Evolutionary conservation across 2,113 vertebrate genomes (phyloP).

Genomic region (Marmota flaviventris): DNA sequence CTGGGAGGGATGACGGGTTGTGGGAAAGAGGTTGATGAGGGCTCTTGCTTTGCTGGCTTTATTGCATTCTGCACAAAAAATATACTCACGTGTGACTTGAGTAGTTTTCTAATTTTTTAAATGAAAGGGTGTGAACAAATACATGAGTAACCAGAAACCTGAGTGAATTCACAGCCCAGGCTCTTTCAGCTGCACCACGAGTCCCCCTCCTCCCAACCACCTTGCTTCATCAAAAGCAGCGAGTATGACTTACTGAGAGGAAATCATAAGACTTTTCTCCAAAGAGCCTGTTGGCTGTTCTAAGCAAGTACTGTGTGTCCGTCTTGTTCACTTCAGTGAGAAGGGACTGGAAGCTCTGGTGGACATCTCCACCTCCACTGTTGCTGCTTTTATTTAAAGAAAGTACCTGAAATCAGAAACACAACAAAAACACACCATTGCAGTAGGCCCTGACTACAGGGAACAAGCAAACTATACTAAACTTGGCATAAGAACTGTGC

Average conservation of each 20-base stretch:
- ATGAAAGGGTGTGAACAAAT: neutral
- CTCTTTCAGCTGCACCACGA: fast-evolving
- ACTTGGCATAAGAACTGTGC: neutral
- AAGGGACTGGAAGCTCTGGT: slow-evolving; percentile 89
- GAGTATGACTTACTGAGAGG: slow-evolving; percentile 88
- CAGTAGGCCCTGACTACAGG: neutral
- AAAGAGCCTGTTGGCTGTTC: slow-evolving; percentile 93
- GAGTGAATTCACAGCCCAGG: too few species aligned
- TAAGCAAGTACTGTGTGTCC: slow-evolving; percentile 89
- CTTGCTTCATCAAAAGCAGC: neutral
- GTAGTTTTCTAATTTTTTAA: neutral
- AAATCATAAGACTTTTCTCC: slow-evolving; percentile 91
- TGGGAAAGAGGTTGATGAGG: neutral
- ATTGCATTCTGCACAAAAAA: neutral
- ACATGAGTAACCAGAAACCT: neutral
- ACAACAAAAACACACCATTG: neutral
- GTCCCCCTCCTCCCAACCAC: fast-evolving
- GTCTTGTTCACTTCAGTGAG: slow-evolving; percentile 90
- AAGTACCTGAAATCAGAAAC: slow-evolving; percentile 88
- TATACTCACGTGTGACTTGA: neutral
- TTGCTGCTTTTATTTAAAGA: slow-evolving; percentile 83
- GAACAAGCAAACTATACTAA: neutral
- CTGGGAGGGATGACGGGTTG: fast-evolving
- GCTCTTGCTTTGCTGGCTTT: neutral
- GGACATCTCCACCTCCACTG: slow-evolving; percentile 81